Conservation (phyloP, 2,888 invertebrate species). For the Bruchidius siliquastri region DNA sequence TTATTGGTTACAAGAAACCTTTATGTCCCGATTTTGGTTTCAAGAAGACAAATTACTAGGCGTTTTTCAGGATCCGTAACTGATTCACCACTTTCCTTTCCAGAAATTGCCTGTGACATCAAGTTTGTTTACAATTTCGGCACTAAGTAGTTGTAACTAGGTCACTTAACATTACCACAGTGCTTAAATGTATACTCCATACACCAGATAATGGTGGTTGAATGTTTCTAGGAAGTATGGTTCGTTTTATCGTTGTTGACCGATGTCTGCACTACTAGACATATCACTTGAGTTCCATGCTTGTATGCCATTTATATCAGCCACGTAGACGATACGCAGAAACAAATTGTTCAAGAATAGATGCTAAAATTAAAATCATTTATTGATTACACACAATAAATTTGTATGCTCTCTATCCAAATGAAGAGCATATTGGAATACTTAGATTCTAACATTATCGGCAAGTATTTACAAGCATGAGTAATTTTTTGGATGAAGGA, state of each 20-base stretch:
- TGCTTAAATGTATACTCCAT: neutral
- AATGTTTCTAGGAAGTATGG: neutral
- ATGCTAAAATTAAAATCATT: no score
- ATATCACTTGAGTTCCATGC: no score
- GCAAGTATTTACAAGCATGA: no score
- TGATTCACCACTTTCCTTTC: neutral
- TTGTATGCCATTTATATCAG: no score
- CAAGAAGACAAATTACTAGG: neutral
- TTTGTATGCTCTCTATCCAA: no score
- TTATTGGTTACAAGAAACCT: neutral
- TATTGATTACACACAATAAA: no score
- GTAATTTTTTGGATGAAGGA: no score
- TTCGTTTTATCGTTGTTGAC: neutral
- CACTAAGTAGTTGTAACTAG: neutral
- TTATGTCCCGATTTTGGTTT: neutral
- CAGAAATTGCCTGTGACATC: neutral
- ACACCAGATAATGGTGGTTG: neutral
- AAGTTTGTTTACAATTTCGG: neutral
- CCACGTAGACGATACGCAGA: no score
- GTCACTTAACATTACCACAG: neutral
- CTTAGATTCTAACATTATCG: no score
- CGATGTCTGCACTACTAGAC: neutral
- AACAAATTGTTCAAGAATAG: no score
- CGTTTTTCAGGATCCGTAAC: neutral
- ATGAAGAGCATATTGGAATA: no score